These are phyloP conservation scores for Cylloceria caligata DNA, from an alignment of 2,888 invertebrate species.

Conservation along the genomic window DNA sequence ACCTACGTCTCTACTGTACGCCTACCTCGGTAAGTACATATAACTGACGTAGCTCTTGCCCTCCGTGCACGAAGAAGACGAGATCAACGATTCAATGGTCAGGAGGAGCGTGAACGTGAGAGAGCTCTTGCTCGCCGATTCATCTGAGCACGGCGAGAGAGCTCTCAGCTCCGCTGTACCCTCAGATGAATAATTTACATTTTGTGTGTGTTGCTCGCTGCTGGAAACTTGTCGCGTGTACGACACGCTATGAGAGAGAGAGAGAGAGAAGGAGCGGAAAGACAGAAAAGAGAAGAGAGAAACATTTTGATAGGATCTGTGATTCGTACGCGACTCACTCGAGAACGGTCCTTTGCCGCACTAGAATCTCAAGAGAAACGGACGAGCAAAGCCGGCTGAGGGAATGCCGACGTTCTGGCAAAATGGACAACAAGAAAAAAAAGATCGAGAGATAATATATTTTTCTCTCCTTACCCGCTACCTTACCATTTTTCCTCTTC, in stretches of 20 bases:
- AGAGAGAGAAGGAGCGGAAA: too few relatives aligned
- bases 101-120: conserved; percentile 29
- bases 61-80: conserved; percentile 25
- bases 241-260: conserved; percentile 6
- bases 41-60: conserved; percentile 37
- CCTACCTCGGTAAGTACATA: conserved; percentile 2
- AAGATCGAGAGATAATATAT: not conserved
- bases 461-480: not conserved
- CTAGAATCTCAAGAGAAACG: conserved; percentile 25
- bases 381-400: not conserved
- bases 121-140: conserved; percentile 26
- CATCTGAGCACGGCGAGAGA: conserved; percentile 33
- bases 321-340: conserved; percentile 37
- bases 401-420: conserved; percentile 35
- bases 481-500: not conserved
- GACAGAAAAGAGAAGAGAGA: too few relatives aligned
- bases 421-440: conserved; percentile 11
- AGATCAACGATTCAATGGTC: conserved; percentile 39
- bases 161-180: conserved; percentile 13
- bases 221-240: conserved; percentile 16
- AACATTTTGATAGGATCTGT: conserved; percentile 46
- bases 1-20: not conserved
- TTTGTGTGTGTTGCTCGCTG: conserved; percentile 20
- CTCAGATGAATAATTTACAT: conserved; percentile 56
- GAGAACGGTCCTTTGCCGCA: conserved; percentile 31